These are phyloP conservation scores for Puffinus mauretanicus DNA, from an alignment of 2,113 vertebrate species.

Conservation along the genomic window DNA sequence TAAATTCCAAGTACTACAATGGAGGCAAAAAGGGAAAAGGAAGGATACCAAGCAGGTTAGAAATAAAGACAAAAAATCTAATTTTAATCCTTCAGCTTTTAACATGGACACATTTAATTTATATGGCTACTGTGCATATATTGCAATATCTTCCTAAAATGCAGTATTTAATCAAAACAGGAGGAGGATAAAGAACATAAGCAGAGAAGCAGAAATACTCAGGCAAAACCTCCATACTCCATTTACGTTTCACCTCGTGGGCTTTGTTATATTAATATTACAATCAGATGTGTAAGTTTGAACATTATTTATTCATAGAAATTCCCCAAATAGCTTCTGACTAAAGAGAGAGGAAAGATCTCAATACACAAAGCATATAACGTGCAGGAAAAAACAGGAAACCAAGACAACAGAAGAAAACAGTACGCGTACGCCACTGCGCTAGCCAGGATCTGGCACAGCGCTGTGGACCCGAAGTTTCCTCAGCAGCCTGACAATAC, in stretches of 20 bases:
- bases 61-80: background rate
- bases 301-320: background rate
- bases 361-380: background rate
- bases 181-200: background rate
- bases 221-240: background rate
- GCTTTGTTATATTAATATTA: background rate
- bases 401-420: background rate
- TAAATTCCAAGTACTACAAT: background rate
- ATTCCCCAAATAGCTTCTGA: background rate
- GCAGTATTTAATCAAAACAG: background rate
- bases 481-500: background rate
- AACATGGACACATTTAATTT: background rate
- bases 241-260: background rate
- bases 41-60: background rate
- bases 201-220: background rate
- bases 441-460: background rate
- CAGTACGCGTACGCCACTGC: fast-evolving
- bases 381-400: background rate
- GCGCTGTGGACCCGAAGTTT: background rate
- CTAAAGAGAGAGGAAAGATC: background rate
- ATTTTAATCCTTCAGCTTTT: background rate
- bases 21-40: background rate
- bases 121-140: background rate
- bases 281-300: background rate
- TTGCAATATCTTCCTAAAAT: background rate